These are phyloP conservation scores for Drosophila lacertosa DNA, from an alignment of 1,140 invertebrate species.

Conservation along the genomic window DNA sequence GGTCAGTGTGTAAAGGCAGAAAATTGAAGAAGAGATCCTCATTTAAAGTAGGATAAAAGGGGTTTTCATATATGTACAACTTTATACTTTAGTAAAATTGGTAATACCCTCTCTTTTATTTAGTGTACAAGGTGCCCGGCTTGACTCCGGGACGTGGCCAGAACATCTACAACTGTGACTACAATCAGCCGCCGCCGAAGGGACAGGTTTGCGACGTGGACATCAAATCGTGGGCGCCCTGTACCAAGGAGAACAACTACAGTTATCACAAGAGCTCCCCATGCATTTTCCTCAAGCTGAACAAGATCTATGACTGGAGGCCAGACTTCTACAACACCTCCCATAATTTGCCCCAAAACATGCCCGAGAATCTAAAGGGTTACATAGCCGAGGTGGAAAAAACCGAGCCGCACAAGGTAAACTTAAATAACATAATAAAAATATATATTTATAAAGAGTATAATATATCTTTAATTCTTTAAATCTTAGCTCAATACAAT, in stretches of 20 bases:
- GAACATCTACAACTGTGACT: conserved; percentile 88
- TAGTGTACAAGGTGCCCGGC: conserved; percentile 89
- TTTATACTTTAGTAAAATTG: no score
- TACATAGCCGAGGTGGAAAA: conserved; percentile 70
- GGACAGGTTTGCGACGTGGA: conserved; percentile 91
- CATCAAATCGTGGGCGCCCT: conserved; percentile 87
- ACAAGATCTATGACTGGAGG: conserved; percentile 91
- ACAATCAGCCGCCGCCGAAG: conserved; percentile 86
- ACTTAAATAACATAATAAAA: background rate
- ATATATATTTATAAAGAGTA: background rate
- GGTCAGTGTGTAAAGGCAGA: conserved; percentile 2
- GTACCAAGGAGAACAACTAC: conserved; percentile 89
- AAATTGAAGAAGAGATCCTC: no score
- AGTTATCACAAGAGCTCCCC: conserved; percentile 91
- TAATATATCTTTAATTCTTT: conserved; percentile 3
- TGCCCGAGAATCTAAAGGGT: conserved; percentile 88
- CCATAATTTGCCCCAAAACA: conserved; percentile 86
- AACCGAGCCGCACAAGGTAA: conserved; percentile 66
- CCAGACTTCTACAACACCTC: conserved; percentile 89
- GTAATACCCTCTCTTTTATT: no score
- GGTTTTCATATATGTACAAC: no score
- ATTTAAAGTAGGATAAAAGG: no score
- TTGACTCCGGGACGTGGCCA: conserved; percentile 87
- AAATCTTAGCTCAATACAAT: conserved; percentile 88
- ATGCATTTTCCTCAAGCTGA: conserved; percentile 93